phyloP scores from a whole-genome alignment of 2,888 invertebrate species.

The Scrobipalpa atriplicella region DNA sequence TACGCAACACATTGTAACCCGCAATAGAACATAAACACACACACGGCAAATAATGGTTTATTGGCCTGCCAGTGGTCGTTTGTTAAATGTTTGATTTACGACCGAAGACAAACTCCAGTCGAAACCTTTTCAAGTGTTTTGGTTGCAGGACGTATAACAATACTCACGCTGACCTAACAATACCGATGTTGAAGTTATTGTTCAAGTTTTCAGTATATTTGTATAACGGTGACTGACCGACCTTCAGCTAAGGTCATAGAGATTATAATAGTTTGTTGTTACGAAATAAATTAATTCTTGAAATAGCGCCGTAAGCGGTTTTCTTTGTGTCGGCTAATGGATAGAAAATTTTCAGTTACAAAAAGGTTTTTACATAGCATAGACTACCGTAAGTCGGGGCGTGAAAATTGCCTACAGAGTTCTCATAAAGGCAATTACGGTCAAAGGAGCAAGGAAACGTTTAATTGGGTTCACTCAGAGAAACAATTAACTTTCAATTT shows the following conservation, averaged over 20 bases:
- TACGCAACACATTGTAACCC: conserved; percentile 15
- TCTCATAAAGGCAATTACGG: not conserved
- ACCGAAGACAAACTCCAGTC: conserved; percentile 48
- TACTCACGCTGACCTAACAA: not conserved
- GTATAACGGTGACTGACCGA: conserved; percentile 5
- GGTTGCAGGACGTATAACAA: conserved; percentile 17
- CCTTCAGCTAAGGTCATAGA: not conserved
- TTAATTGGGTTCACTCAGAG: conserved; percentile 1
- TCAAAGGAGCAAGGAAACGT: not conserved
- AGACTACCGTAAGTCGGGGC: not conserved
- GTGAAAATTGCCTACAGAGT: not conserved
- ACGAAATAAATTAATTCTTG: not conserved
- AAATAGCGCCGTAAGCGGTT: not conserved
- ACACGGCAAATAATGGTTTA: conserved; percentile 53
- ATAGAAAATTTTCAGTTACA: not conserved
- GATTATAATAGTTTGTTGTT: not conserved
- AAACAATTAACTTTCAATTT: not conserved
- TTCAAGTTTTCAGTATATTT: not conserved
- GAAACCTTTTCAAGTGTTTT: conserved; percentile 47
- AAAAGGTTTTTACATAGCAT: not conserved
- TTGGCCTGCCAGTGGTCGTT: conserved; percentile 63
- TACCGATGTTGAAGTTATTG: not conserved
- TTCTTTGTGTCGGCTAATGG: not conserved
- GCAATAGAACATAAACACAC: conserved; percentile 14
- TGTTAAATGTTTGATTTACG: conserved; percentile 71